Evolutionary conservation across 2,797 vertebrate genomes (phyloP).

Genomic region (Coreius guichenoti): DNA sequence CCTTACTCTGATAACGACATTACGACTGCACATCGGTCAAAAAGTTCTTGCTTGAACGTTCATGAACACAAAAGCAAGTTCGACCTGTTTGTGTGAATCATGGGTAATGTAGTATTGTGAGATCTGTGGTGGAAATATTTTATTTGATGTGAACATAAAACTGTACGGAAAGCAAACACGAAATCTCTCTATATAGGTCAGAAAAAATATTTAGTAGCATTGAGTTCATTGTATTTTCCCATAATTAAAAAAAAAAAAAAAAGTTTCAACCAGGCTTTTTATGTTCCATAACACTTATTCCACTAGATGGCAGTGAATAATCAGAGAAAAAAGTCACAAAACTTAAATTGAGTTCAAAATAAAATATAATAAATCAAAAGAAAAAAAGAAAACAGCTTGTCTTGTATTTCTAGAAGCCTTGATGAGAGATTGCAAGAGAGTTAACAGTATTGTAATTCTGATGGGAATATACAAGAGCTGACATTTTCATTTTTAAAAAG

Average conservation of each 20-base stretch:
- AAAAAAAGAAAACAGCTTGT: background rate
- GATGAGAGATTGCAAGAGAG: background rate
- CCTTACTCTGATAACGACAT: background rate
- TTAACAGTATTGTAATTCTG: background rate
- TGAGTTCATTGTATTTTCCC: background rate
- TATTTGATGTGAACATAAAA: background rate
- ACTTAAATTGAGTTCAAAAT: no score
- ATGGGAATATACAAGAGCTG: background rate
- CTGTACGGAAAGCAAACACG: background rate
- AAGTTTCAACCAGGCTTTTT: background rate
- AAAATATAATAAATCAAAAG: background rate
- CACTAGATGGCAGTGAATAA: constrained; percentile 36
- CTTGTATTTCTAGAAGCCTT: background rate
- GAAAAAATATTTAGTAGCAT: background rate
- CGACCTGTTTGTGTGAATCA: constrained; percentile 6
- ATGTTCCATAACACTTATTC: background rate
- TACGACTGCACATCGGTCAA: background rate
- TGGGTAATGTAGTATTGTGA: constrained; percentile 22
- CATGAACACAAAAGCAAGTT: background rate
- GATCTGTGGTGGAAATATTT: background rate
- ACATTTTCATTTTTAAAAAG: constrained; percentile 4
- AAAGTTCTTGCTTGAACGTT: background rate
- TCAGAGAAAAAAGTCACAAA: background rate
- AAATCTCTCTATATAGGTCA: background rate
- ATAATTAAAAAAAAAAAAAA: background rate